These are phyloP conservation scores for Candoia aspera DNA, from an alignment of 2,113 vertebrate species.

Conservation along the genomic window DNA sequence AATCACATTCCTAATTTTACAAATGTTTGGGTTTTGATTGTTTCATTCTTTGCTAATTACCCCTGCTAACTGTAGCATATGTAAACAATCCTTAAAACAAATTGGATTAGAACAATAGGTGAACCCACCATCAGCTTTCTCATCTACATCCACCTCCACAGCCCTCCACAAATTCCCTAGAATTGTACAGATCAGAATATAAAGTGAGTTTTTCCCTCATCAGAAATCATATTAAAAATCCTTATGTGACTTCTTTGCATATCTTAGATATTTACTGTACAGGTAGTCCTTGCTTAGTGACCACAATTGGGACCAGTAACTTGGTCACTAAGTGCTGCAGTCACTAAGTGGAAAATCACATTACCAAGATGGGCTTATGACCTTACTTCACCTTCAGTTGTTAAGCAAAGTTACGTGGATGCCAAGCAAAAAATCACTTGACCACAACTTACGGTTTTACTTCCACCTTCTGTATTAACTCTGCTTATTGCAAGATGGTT, in stretches of 20 bases:
- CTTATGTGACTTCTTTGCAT: background rate
- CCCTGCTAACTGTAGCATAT: background rate
- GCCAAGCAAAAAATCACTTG: background rate
- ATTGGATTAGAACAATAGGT: background rate
- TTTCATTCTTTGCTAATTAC: background rate
- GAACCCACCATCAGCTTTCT: background rate
- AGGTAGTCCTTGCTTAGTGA: background rate
- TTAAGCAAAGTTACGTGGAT: background rate
- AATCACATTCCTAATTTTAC: background rate
- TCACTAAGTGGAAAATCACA: background rate
- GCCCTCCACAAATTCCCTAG: background rate
- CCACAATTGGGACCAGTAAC: background rate
- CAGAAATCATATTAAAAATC: background rate
- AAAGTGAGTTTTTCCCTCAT: background rate
- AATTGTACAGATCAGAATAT: background rate
- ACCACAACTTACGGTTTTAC: background rate
- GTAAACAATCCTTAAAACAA: background rate
- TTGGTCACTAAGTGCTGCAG: background rate
- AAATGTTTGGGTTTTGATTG: background rate
- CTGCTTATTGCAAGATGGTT: no score
- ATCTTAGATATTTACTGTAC: background rate
- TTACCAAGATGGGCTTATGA: background rate
- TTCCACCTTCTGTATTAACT: background rate
- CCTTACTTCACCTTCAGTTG: background rate
- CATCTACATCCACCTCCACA: background rate